Evolutionary conservation across 1,140 invertebrate species (phyloP).

Genomic region (Papilio polytes): DNA sequence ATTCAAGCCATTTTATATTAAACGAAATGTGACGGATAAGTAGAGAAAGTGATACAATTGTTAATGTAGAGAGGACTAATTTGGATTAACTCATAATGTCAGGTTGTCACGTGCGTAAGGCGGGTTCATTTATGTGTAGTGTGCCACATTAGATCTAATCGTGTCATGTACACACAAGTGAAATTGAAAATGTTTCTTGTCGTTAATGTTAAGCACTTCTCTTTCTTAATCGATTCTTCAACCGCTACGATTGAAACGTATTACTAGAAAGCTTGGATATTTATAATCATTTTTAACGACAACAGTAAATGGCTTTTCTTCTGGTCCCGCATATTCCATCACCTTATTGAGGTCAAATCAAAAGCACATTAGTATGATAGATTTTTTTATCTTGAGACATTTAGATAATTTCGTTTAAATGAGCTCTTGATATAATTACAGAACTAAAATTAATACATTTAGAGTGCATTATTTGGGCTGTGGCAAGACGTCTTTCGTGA

Average conservation of each 20-base stretch:
- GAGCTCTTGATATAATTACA: no score
- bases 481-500: background rate
- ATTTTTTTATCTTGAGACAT: background rate
- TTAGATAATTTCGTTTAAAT: no score
- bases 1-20: background rate
- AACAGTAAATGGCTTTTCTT: background rate
- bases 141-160: conserved; percentile 7
- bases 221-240: conserved; percentile 15
- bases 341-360: background rate
- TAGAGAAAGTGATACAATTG: background rate
- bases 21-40: background rate
- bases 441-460: no score
- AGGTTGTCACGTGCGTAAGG: background rate
- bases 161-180: conserved; percentile 8
- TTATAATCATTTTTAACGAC: conserved; percentile 12
- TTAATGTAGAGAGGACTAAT: background rate
- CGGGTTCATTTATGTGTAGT: background rate
- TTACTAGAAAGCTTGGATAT: background rate
- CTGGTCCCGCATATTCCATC: background rate
- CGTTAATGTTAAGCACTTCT: conserved; percentile 14
- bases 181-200: conserved; percentile 9
- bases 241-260: background rate
- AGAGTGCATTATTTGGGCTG: background rate
- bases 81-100: background rate
- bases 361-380: background rate